Base-by-base conservation (phyloP, 1,140 invertebrate genomes). In the Carposina sasakii region DNA sequence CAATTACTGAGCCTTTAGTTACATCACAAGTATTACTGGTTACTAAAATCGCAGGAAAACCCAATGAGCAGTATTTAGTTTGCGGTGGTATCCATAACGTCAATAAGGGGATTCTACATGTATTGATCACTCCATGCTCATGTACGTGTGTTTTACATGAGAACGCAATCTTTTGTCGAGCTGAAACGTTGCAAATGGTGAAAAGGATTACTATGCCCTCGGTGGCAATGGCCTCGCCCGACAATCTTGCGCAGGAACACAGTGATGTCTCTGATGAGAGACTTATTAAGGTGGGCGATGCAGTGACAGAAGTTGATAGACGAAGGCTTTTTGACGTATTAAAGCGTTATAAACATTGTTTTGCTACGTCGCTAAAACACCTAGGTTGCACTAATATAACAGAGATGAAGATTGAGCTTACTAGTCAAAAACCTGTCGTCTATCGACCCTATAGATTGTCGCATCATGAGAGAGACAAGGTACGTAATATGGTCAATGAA, bases 291-390 rank as follows among this genome's bases (percentile, higher is more conserved):
- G 5, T 37, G 5, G 19, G 17, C 4, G 20, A n/a, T 5, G 3
- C 3, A 13, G 34, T 20, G 13, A 19, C 8, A 17, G 10, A 37
- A 20, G 34, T 19, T 19, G 34, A 33, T 33, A 33, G 13, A 33
- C 31, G 15, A 33, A 37, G 19, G 20, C 17, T 37, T 19, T 4
- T 37, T 15, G 34, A 13, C 1, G 10, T 42, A 10, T 42, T 57
- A 23, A 20, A 57, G n/a, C 19, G 22, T 4, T 61, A 61, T 39
- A 37, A 51, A 8, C 45, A 56, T 17, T 61, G 58, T 48, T 61
- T 61, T 48, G 54, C 58, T 16, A 37, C 54, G 2, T 48, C 42
- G 15, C 34, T 59, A 16, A 13, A 34, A n/a, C 61, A 54, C 19
- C 23, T 60, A 50, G 45, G 48, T 24, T 48, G 49, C 24, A 36